Conservation (phyloP, 30 jellyfish, hydroid and myxozoan genomes). For the Aurelia sp. region DNA sequence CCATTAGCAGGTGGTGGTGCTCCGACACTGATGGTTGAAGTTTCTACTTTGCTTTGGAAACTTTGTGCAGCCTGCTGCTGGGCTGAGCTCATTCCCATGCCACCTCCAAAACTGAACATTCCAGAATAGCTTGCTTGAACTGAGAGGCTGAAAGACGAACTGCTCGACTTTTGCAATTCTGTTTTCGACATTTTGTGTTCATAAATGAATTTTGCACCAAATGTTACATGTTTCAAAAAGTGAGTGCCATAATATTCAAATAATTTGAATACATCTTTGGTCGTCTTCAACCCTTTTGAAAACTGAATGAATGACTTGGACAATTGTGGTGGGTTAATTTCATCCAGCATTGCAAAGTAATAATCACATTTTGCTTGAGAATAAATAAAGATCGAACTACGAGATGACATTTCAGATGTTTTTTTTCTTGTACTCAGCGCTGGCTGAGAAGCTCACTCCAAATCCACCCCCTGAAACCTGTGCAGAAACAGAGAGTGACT, state of each 20-base stretch:
- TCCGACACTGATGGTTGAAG: constrained; percentile 68
- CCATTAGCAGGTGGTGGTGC: constrained; percentile 85
- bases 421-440: constrained; percentile 47
- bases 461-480: constrained; percentile 70
- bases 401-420: constrained; percentile 52
- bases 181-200: constrained; percentile 63
- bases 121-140: constrained; percentile 70
- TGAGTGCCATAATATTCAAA: constrained; percentile 74
- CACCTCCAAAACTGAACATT: constrained; percentile 39
- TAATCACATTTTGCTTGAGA: constrained; percentile 72
- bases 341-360: constrained; percentile 60
- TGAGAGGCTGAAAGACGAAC: constrained; percentile 13
- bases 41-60: constrained; percentile 47
- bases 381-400: constrained; percentile 34
- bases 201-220: constrained; percentile 76
- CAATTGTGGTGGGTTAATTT: constrained; percentile 53
- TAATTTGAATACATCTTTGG: constrained; percentile 35
- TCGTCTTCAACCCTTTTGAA: constrained; percentile 10
- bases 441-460: constrained; percentile 76
- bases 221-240: constrained; percentile 38
- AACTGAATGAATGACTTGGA: constrained; percentile 32
- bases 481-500: constrained; percentile 55
- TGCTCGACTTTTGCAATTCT: constrained; percentile 1
- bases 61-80: constrained; percentile 46
- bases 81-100: constrained; percentile 30